Base-by-base conservation (phyloP, 2,888 invertebrate genomes). In the Conops quadrifasciatus region DNA sequence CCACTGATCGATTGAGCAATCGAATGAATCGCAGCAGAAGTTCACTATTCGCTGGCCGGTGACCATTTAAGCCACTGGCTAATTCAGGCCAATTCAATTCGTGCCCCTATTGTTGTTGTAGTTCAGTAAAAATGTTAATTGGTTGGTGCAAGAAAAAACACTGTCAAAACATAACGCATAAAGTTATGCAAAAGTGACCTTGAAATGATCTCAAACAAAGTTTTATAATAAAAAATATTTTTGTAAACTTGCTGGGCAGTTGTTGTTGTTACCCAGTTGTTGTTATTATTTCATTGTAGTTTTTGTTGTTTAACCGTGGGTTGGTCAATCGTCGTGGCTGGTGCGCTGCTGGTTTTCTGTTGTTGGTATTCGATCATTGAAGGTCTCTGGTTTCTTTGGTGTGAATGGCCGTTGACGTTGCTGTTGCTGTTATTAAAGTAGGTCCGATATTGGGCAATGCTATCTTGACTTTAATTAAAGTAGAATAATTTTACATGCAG, bases 171-270 rank as follows among this genome's bases (percentile, higher is more conserved):
- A 21, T 51, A 64, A 24, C 30, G 19, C 36, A 24, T 47, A 47
- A 24, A 43, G 11, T 66, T 66, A 24, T 43, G 56, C 59, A 67
- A 67, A 19, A 28, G 30, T 49, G 67, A 60, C 67, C 59, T 67
- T 67, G 67, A 67, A 67, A 59, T 26, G 53, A 30, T 66, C 43
- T 13, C 47, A 64, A 49, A 66, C 19, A n/a, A n/a, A n/a, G n/a
- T n/a, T n/a, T n/a, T n/a, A n/a, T 2, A 26, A 59, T 13, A 47
- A 59, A 26, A 67, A 66, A 43, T 47, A 24, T 43, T 19, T 7
- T 21, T 62, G 30, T 51, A 66, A 66, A 43, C 28, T 28, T 19
- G 30, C 19, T 5, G 24, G 1, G 62, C 45, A 36, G 16, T 47
- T 16, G 7, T 60, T n/a, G 59, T 62, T 36, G 26, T 16, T 58